Evolutionary conservation across 2,113 vertebrate species (phyloP), one percentile per base, ranked within the genome.

Genomic region (Passerina amoena): DNA sequence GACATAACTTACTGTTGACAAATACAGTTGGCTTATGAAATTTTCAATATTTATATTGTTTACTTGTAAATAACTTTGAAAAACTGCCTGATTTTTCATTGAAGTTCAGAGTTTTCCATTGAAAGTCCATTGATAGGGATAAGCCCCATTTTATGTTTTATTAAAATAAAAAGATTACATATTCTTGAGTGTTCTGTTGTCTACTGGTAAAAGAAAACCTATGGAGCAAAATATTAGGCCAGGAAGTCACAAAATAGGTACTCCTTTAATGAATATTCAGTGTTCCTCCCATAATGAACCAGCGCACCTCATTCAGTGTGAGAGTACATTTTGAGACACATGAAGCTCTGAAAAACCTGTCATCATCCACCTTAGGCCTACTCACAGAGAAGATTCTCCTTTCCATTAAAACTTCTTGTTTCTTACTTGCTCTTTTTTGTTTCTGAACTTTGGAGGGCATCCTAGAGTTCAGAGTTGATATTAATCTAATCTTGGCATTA

Each of bases 401-500:
- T 91, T 68, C 73, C 44, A 64, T 85, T 86, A 95, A 45, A 75
- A 81, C 71, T 88, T 64, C 51, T 68, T 68, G 8, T 80, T 97
- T 93, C 59, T 68, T 94, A 40, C 70, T 92, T 94, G 28, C 30
- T 94, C 38, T 54, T 83, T 68, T 86, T 68, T 82, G 13, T 82
- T 86, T 71, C 75, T 96, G 85, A 92, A 82, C 54, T 97, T 96
- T 88, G 82, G 78, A 86, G 88, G 85, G 42, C 69, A 91, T 89
- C 82, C 91, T 89, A 68, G 79, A 92, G 82, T 95, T 96, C 82
- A 93, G 93, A 95, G 86, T 60, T 92, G 79, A 80, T 93, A 94
- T 96, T 95, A 96, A 97, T 96, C 72, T 97, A 88, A 88, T 86
- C 53, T 81, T 95, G 75, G 89, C 60, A 82, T 97, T 96, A 95